Percentiles rank a stretch among this genome's conserved stretches.
Evolutionary conservation across 1,140 invertebrate species (phyloP).

Genomic region (Danaus melanippus): DNA sequence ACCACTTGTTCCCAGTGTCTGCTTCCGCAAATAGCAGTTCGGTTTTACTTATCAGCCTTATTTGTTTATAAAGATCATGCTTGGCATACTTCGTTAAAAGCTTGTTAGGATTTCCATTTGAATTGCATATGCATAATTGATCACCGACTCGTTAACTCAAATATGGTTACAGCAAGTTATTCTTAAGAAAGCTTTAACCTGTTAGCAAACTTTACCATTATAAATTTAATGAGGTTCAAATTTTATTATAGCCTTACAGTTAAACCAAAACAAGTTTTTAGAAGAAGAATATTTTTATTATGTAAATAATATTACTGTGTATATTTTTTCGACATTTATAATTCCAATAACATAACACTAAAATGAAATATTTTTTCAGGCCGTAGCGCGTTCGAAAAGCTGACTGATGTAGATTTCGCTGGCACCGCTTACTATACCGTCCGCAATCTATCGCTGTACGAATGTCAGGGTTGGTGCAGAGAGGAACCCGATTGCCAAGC

Average conservation of each 20-base stretch:
- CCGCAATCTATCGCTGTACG: conserved; percentile 91
- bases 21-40: conserved; percentile 21
- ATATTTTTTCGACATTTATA: conserved; percentile 1
- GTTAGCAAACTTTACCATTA: too few species aligned
- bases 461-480: conserved; percentile 95
- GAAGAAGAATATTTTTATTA: too few species aligned
- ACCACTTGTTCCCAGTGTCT: conserved; percentile 18
- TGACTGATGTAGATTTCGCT: conserved; percentile 92
- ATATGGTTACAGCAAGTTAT: too few species aligned
- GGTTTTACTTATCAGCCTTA: background rate
- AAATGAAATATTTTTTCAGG: conserved; percentile 65
- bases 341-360: conserved; percentile 2
- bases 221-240: too few species aligned
- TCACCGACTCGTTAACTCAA: background rate
- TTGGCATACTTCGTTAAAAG: background rate
- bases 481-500: conserved; percentile 93
- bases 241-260: too few species aligned
- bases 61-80: too few species aligned
- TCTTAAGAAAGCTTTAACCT: too few species aligned
- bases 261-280: too few species aligned
- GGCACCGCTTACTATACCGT: conserved; percentile 94
- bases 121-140: conserved; percentile 4
- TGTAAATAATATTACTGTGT: too few species aligned
- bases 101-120: background rate
- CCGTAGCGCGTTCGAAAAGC: conserved; percentile 92